Evolutionary conservation across 1,140 invertebrate genomes (phyloP), one percentile per base, ranked within the genome.

Genomic region (Camponotus vicinus): DNA sequence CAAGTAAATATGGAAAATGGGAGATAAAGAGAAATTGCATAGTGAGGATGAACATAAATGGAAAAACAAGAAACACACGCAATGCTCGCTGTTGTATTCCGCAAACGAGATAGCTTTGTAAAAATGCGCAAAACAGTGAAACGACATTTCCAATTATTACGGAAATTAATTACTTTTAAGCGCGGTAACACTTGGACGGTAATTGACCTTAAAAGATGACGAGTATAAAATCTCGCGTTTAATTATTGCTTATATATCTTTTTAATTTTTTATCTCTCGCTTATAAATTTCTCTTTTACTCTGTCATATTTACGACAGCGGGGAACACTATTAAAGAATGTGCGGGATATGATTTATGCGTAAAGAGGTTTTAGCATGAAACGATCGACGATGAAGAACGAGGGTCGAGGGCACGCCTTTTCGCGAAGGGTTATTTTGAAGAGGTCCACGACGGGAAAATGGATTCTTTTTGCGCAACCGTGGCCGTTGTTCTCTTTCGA

Each of bases 321-420:
- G 15, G 3, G 40, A 52, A 67, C 27, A 32, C 21, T 49, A 61
- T 63, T 71, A n/a, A 75, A 42, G 55, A 49, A 63, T 34, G 66
- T 21, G 21, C 55, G 37, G 7, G 27, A 32, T 80, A 57, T 59
- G 64, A 80, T 82, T 82, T 82, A 82, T 82, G 67, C 79, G 69
- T 6, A n/a, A 71, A 57, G 27, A 32, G 79, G 27, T 18, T n/a
- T 83, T 63, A 45, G 21, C 18, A 18, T 27, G 45, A 34, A 34
- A 34, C 77, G 64, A 79, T 79, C 42, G 45, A 2, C 45, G 79
- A 71, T 71, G 69, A 73, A 73, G 55, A 18, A 63, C 79, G 79
- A 75, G 79, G 69, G 40, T 82, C 67, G 67, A 71, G 79, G 55
- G 27, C 13, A 18, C 18, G 27, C n/a, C 40, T 83, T 75, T 75